A percentile compares a stretch with the other conserved stretches of the same genome.
Evolutionary conservation across 2,113 vertebrate species (phyloP).

Genomic region (Asarcornis scutulata): DNA sequence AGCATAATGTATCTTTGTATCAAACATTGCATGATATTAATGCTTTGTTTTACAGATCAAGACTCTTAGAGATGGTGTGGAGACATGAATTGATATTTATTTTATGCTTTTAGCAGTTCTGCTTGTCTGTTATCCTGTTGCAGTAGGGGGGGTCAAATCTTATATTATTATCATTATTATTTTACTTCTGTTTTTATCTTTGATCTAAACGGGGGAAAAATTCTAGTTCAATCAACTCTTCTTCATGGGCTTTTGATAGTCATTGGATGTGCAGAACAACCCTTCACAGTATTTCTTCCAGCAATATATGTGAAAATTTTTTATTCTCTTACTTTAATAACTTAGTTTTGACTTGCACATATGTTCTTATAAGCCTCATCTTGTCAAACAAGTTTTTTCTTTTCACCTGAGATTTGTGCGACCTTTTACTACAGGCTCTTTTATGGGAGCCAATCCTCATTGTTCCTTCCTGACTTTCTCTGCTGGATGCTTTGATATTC

Average conservation of each 20-base stretch:
- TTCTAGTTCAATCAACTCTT: background rate
- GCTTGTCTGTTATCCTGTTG: background rate
- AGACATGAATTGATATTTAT: conserved; percentile 4
- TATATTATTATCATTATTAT: background rate
- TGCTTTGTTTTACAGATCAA: background rate
- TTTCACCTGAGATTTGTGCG: background rate
- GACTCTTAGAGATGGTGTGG: background rate
- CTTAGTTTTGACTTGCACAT: background rate
- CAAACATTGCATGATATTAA: background rate
- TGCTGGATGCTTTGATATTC: conserved; percentile 5
- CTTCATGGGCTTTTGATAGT: background rate
- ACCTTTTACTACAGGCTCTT: background rate
- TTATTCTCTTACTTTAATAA: background rate
- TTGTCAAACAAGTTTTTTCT: background rate
- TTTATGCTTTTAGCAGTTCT: conserved; percentile 27
- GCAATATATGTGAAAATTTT: background rate
- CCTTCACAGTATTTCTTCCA: background rate
- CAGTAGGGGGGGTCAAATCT: background rate
- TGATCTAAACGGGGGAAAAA: background rate
- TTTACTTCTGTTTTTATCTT: conserved; percentile 10
- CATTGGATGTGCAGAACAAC: background rate
- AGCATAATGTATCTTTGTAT: background rate
- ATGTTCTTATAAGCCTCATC: background rate
- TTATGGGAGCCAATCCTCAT: background rate
- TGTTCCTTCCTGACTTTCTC: background rate